Base-by-base conservation (phyloP, 2,797 vertebrate genomes). In the Xenentodon cancila region DNA sequence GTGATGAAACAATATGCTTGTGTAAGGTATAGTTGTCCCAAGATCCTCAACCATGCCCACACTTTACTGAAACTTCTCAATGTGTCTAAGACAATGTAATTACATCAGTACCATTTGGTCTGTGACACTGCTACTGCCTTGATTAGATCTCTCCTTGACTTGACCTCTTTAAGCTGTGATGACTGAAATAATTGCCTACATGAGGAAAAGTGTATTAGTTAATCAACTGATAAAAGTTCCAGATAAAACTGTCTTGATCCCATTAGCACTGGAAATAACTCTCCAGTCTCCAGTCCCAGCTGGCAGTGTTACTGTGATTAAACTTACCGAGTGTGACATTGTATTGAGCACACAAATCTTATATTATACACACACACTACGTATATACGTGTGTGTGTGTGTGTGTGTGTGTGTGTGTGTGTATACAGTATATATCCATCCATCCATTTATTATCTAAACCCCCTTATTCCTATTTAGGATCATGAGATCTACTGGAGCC, bases 61-160 rank as follows among this genome's bases (percentile, higher is more conserved):
- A 55, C 63, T 90, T 88, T 91, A 91, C 90, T 84, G 60, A 51
- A 65, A 70, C 77, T 74, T 75, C 71, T 79, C 77, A 77, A 70
- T 57, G 52, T 80, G 75, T 75, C 75, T 73, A 19, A 53, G 58
- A 59, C 77, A 77, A 74, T 79, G 85, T 90, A 93, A 93, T 92
- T 93, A 91, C 86, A 86, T 66, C 49, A 22, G 68, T 56, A 71
- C 70, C 59, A 51, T 30, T 59, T 73, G 68, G 75, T 69, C 77
- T 67, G 52, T 73, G 75, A 85, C 79, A 68, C 75, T 63, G 59
- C 76, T 53, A 70, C 68, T 53, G 50, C 40, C 43, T 68, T 81
- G 92, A 94, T 93, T 92, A 86, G 85, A 93, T 93, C 92, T 94
- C 86, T 91, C 92, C 91, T 93, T 93, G 90, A 79, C 76, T 80